Base-by-base conservation (phyloP, 2,113 vertebrate species). In the Gulo gulo region DNA sequence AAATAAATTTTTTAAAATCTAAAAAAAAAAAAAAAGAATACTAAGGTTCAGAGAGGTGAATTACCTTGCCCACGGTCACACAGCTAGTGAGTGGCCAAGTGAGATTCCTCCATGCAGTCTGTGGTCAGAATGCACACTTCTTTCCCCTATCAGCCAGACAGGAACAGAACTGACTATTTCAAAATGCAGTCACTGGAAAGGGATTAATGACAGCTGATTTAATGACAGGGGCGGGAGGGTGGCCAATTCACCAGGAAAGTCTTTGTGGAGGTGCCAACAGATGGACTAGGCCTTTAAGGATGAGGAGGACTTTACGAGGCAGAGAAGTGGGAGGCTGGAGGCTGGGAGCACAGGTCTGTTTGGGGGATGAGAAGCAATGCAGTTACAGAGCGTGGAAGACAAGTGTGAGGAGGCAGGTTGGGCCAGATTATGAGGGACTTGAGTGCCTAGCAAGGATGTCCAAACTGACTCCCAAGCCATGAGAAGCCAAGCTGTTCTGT, bases 261-360 rank as follows among this genome's bases (percentile, higher is more conserved):
- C 91, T 59, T 42, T 7, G n/a, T 42, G 24, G 52, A 74, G 76
- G 36, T 88, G 26, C 21, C 34, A 47, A 57, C 52, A 9, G 42
- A 39, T 15, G 21, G 31, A 74, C 12, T 0, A 1, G 31, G 23
- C 7, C 59, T 76, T 42, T 20, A 39, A 82, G 50, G 55, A 84
- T 3, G 45, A 65, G 21, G 73, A 67, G 26, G 61, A 57, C 36
- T 78, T 71, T 26, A 82, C 11, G 47, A 14, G 63, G 55, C 47
- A 39, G 78, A 81, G 20, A 59, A 13, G 12, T 23, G 29, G 34
- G 57, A 74, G 73, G n/a, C 85, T 36, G 69, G 31, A 34, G 26
- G 2, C 15, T 10, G 11, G 65, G 29, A 29, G 15, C 59, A 34
- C 0, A 0, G 7, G 65, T n/a, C 18, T 47, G 10, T 11, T 3